Base-by-base conservation (phyloP, 2,113 vertebrate genomes). In the Colaptes auratus region DNA sequence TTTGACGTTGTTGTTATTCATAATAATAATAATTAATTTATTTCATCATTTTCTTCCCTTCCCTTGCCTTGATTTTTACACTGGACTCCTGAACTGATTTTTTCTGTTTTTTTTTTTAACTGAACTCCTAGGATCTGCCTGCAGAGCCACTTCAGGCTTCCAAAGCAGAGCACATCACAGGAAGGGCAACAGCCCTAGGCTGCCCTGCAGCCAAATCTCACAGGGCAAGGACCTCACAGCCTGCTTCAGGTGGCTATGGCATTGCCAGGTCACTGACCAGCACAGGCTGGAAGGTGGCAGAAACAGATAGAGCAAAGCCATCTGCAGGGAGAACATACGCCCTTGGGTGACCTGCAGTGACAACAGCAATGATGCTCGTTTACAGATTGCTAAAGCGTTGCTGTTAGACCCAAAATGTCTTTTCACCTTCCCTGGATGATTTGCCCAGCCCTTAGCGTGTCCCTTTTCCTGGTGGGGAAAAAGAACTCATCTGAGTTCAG, bases 291-390 rank as follows among this genome's bases (percentile, higher is more conserved):
- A 25, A 79, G 75, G 63, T 23, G 58, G 61, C 82, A 82, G 92
- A 19, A 74, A 59, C 20, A 56, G 70, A 20, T 0, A 35, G 42
- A 52, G 74, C 58, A 66, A 58, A 78, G 53, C 36, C 33, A 4
- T 6, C 42, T 2, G 0, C 10, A 1, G 0, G 0, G 21, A 28
- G 46, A 46, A 15, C 2, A 1, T 5, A 23, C 0, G 18, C 81
- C 71, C n/a, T 5, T 8, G 30, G 56, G 28, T 23, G 72, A 78
- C 53, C 36, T 35, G 58, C 46, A 31, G 79, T 5, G 0, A 70
- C 28, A 4, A 11, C 15, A 42, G 61, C 58, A 12, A 23, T 0
- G 24, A 11, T 63, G 52, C 35, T 24, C 2, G 55, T 36, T 88
- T 53, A 19, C 46, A 58, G 24, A 9, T 44, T 13, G 46, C 74